Conservation (phyloP, 2,888 invertebrate species). For the Mythimna pallens region DNA sequence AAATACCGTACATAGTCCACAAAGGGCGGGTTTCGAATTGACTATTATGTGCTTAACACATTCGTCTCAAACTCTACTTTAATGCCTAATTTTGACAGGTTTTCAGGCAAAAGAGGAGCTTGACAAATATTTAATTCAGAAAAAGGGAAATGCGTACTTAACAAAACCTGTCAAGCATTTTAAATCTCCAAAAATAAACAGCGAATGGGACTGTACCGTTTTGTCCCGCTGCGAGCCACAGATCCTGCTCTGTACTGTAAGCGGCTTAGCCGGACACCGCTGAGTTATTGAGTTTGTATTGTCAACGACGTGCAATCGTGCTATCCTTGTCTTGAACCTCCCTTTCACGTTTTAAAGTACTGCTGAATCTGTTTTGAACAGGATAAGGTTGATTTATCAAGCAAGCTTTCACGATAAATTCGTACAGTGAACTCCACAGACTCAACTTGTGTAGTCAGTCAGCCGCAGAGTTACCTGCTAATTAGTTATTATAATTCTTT, state of each 20-base stretch:
- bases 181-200: slow-evolving; percentile 20
- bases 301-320: slow-evolving; percentile 55
- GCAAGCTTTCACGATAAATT: neutral
- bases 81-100: no score
- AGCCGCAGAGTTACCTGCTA: no score
- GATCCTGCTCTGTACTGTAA: slow-evolving; percentile 63
- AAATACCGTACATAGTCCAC: no score
- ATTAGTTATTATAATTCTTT: no score
- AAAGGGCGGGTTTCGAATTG: no score
- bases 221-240: slow-evolving; percentile 23
- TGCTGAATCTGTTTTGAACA: slow-evolving; percentile 13
- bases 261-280: slow-evolving; percentile 65
- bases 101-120: no score
- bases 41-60: no score
- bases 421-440: neutral
- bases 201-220: slow-evolving; percentile 1
- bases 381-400: slow-evolving; percentile 22
- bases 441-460: no score
- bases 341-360: slow-evolving; percentile 27
- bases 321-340: slow-evolving; percentile 22
- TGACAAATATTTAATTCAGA: no score
- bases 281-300: slow-evolving; percentile 71
- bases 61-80: no score
- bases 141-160: neutral
- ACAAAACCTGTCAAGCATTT: neutral